phyloP scores from a whole-genome alignment of 2,797 vertebrate genomes.

The Takifugu ocellatus region DNA sequence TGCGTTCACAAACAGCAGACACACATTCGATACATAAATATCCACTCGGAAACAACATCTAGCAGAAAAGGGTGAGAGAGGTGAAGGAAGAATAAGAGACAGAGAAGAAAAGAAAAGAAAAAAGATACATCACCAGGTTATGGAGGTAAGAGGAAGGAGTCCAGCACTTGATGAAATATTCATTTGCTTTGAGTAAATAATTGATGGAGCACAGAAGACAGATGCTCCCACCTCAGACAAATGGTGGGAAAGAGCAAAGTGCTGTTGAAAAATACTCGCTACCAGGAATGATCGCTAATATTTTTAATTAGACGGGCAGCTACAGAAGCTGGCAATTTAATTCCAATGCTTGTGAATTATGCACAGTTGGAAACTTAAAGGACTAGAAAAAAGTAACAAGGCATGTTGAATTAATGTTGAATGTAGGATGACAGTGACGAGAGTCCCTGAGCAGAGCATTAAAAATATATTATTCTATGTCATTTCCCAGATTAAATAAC shows the following conservation, averaged over 20 bases:
- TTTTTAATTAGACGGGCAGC: no score
- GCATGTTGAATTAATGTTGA: no score
- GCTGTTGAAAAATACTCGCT: no score
- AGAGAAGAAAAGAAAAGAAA: conserved; percentile 12
- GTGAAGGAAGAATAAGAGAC: conserved; percentile 7
- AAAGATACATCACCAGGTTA: conserved; percentile 17
- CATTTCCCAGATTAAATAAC: no score
- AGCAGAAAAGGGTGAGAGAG: not conserved
- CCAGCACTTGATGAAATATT: conserved; percentile 65
- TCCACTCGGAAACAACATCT: not conserved
- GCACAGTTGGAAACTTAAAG: no score
- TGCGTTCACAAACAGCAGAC: not conserved
- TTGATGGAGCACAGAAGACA: conserved; percentile 58
- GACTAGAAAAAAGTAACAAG: no score
- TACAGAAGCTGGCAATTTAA: no score
- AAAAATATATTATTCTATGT: no score
- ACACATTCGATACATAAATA: not conserved
- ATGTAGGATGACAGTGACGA: no score
- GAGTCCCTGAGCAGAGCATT: no score
- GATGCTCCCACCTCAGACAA: conserved; percentile 42
- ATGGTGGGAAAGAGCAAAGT: conserved; percentile 34
- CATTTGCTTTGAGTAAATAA: conserved; percentile 63
- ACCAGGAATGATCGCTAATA: no score
- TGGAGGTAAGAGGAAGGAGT: conserved; percentile 56
- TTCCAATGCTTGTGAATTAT: no score